These are phyloP conservation scores for Polydrusus tereticollis DNA, from an alignment of 2,888 invertebrate genomes.

Conservation along the genomic window DNA sequence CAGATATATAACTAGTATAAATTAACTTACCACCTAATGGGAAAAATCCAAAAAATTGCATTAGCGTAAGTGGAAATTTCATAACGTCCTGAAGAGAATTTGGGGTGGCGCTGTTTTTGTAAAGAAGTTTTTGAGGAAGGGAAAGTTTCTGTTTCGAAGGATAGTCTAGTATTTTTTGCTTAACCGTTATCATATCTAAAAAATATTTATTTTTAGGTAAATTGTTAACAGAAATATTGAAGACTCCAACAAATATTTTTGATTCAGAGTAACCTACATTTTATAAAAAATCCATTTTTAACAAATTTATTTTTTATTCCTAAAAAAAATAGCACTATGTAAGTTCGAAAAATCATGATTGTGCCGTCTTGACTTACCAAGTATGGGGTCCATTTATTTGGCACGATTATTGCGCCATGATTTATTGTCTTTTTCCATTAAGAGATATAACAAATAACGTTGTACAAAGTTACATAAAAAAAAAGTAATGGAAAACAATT, in stretches of 20 bases:
- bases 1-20: no score
- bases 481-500: background rate
- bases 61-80: slow-evolving; percentile 40
- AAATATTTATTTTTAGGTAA: no score
- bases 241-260: no score
- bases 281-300: background rate
- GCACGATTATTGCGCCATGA: background rate
- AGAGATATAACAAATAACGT: background rate
- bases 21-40: slow-evolving; percentile 34
- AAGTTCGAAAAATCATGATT: background rate
- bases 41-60: slow-evolving; percentile 53
- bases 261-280: background rate
- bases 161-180: background rate
- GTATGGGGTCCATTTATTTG: background rate
- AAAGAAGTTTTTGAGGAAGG: background rate
- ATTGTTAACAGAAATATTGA: no score
- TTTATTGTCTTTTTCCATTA: slow-evolving; percentile 7
- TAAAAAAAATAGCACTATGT: background rate
- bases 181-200: slow-evolving; percentile 2
- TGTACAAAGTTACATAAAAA: background rate
- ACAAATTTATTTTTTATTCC: background rate
- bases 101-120: slow-evolving; percentile 15
- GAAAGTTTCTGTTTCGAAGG: background rate
- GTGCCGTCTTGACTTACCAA: background rate
- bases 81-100: slow-evolving; percentile 42